A percentile compares a stretch with the other conserved stretches of the same genome.
Conservation (phyloP, 2,888 invertebrate genomes). For the Erebia epiphron region DNA sequence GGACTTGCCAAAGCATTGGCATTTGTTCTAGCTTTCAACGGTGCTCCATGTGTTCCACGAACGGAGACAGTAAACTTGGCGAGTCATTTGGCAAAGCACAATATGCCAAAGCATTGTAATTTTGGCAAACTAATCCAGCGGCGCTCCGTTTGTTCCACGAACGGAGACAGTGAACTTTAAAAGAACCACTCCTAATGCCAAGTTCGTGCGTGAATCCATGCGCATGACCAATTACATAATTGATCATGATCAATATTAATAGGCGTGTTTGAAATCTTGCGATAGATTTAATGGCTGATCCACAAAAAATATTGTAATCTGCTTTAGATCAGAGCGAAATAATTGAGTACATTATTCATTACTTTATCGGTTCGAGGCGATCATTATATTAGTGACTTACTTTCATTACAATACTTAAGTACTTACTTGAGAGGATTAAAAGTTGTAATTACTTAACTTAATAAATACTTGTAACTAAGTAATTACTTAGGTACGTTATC, state of each 20-base stretch:
- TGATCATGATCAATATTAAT: slow-evolving; percentile 17
- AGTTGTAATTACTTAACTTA: no score
- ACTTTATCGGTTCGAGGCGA: background rate
- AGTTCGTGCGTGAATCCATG: slow-evolving; percentile 27
- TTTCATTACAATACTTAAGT: no score
- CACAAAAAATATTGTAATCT: slow-evolving; percentile 5
- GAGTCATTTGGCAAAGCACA: background rate
- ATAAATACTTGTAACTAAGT: no score
- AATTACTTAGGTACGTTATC: no score
- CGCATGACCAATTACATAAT: slow-evolving; percentile 25
- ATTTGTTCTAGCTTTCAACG: background rate
- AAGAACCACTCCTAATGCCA: slow-evolving; percentile 27
- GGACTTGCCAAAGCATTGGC: background rate
- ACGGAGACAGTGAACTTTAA: slow-evolving; percentile 25
- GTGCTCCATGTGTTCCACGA: slow-evolving; percentile 24
- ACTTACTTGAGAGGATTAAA: no score
- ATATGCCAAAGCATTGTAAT: background rate
- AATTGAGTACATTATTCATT: background rate
- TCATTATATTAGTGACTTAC: background rate
- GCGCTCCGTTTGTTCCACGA: slow-evolving; percentile 25
- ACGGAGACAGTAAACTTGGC: slow-evolving; percentile 23
- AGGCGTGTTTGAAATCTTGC: slow-evolving; percentile 1
- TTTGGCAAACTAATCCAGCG: background rate
- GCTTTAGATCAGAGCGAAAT: background rate
- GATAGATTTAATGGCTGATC: slow-evolving; percentile 7